Conservation (phyloP, 1,140 invertebrate species). For the Camponotus vicinus region DNA sequence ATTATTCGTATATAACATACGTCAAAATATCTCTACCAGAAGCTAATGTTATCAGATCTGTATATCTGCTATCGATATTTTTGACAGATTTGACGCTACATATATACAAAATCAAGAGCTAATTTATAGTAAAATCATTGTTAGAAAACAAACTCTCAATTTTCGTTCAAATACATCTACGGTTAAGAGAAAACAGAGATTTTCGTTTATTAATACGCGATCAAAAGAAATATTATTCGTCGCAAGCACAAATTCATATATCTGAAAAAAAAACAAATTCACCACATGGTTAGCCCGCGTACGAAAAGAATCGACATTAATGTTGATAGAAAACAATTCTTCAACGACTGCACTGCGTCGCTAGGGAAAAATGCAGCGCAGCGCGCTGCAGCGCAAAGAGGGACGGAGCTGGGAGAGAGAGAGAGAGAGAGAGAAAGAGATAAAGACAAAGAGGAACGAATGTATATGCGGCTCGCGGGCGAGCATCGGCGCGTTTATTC, state of each 20-base stretch:
- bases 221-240: conserved; percentile 13
- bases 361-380: conserved; percentile 56
- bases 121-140: neutral
- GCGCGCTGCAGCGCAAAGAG: conserved; percentile 12
- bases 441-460: conserved; percentile 7
- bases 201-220: conserved; percentile 23
- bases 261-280: conserved; percentile 35
- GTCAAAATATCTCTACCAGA: neutral
- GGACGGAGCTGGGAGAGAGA: neutral
- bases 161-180: conserved; percentile 4
- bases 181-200: conserved; percentile 3
- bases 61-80: neutral
- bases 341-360: conserved; percentile 29
- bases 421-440: conserved; percentile 23
- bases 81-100: neutral
- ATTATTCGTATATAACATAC: neutral
- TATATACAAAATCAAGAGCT: neutral
- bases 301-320: conserved; percentile 43
- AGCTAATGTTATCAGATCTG: neutral
- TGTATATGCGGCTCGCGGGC: conserved; percentile 46
- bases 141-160: neutral
- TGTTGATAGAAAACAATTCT: conserved; percentile 49
- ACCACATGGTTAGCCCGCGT: conserved; percentile 1
- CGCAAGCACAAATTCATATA: conserved; percentile 11
- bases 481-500: conserved; percentile 66